A percentile compares a stretch with the other conserved stretches of the same genome.
Conservation (phyloP, 2,113 vertebrate genomes). For the Malurus elegans region DNA sequence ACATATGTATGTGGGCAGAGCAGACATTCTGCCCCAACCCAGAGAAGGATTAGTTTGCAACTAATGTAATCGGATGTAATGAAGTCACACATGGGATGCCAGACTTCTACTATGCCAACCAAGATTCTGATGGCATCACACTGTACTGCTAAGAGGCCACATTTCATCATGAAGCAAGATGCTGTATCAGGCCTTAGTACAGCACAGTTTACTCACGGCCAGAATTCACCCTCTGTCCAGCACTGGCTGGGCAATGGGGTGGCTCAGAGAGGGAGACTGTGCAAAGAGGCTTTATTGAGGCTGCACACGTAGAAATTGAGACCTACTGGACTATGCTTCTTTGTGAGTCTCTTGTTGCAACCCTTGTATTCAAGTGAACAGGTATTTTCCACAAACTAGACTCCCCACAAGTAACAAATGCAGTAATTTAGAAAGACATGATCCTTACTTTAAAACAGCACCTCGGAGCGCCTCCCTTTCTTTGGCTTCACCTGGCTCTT, state of each 20-base stretch:
- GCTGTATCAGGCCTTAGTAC: not conserved
- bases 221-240: not conserved
- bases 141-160: not conserved
- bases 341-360: not conserved
- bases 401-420: not conserved
- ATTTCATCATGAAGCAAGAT: not conserved
- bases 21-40: not conserved
- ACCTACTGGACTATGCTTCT: not conserved
- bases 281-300: not conserved
- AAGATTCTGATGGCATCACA: not conserved
- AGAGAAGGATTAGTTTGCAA: not conserved
- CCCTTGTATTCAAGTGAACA: not conserved
- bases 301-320: not conserved
- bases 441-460: slow-evolving; percentile 93
- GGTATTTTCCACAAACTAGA: not conserved
- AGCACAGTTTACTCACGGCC: not conserved
- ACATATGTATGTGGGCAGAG: not conserved
- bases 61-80: not conserved
- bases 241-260: not conserved
- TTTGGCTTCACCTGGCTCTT: slow-evolving; percentile 96
- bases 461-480: slow-evolving; percentile 95
- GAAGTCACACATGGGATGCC: not conserved
- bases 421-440: not conserved
- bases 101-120: not conserved
- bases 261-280: not conserved